Conservation (phyloP, 2,888 invertebrate genomes). For the Venustoraphidia nigricollis region DNA sequence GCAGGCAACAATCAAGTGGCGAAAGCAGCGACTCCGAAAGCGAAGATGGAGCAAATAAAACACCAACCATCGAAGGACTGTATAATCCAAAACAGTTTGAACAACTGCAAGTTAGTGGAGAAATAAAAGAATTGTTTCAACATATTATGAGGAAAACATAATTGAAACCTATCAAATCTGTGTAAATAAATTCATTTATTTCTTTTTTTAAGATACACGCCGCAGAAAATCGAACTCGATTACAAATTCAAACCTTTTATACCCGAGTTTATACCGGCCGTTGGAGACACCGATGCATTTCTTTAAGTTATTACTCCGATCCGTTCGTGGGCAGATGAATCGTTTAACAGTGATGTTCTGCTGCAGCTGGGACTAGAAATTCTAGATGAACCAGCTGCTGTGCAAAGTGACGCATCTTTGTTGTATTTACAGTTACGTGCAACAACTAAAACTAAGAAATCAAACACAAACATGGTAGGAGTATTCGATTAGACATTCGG, state of each 20-base stretch:
- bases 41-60: constrained; percentile 14
- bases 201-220: constrained; percentile 60
- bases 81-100: constrained; percentile 79
- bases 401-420: constrained; percentile 91
- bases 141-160: constrained; percentile 67
- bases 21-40: constrained; percentile 19
- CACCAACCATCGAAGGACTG: constrained; percentile 26
- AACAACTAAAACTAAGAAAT: constrained; percentile 34
- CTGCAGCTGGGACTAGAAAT: constrained; percentile 48
- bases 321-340: constrained; percentile 23
- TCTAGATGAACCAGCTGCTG: constrained; percentile 89
- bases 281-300: constrained; percentile 97
- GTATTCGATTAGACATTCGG: background rate
- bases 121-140: constrained; percentile 84
- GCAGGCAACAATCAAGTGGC: background rate
- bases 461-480: constrained; percentile 13
- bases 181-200: background rate
- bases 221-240: constrained; percentile 80
- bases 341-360: constrained; percentile 16
- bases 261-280: constrained; percentile 93
- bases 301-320: constrained; percentile 83
- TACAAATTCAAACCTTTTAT: constrained; percentile 86
- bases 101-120: constrained; percentile 62
- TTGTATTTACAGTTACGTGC: constrained; percentile 80
- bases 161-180: background rate